Percentiles rank a stretch among this genome's conserved stretches.
phyloP scores from a whole-genome alignment of 2,888 invertebrate species.

The Fabriciana adippe region DNA sequence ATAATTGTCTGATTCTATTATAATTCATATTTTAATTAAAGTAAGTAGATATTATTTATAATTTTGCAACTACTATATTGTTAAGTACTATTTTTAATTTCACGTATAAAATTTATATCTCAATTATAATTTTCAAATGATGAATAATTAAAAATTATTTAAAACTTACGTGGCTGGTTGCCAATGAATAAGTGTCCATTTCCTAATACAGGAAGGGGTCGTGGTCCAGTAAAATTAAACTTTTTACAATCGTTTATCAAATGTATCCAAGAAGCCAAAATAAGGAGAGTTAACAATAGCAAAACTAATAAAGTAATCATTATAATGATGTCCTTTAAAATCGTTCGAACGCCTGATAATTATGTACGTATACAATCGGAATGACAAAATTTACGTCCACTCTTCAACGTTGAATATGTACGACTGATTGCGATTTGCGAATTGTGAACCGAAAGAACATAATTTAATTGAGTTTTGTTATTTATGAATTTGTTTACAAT shows the following conservation, averaged over 20 bases:
- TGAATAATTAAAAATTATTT: background rate
- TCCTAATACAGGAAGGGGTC: slow-evolving; percentile 72
- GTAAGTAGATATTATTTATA: too few species aligned
- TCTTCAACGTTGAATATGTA: background rate
- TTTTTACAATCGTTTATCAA: slow-evolving; percentile 47
- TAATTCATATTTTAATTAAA: too few species aligned
- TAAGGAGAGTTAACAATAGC: slow-evolving; percentile 28
- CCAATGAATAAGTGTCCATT: slow-evolving; percentile 67
- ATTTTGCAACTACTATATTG: too few species aligned
- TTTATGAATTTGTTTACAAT: too few species aligned
- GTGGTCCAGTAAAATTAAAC: slow-evolving; percentile 57
- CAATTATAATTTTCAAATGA: background rate
- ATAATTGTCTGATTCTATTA: too few species aligned
- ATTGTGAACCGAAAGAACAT: background rate
- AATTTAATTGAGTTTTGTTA: too few species aligned
- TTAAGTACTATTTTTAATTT: too few species aligned
- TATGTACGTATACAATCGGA: background rate
- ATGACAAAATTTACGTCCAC: background rate
- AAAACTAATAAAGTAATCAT: slow-evolving; percentile 41
- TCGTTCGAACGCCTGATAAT: background rate
- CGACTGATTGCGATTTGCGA: background rate
- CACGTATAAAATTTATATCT: background rate
- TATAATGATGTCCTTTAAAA: background rate
- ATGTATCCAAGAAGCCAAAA: slow-evolving; percentile 53
- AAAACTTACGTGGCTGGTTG: slow-evolving; percentile 38